Evolutionary conservation across 2,888 invertebrate genomes (phyloP).

Genomic region (Terebella lapidaria): DNA sequence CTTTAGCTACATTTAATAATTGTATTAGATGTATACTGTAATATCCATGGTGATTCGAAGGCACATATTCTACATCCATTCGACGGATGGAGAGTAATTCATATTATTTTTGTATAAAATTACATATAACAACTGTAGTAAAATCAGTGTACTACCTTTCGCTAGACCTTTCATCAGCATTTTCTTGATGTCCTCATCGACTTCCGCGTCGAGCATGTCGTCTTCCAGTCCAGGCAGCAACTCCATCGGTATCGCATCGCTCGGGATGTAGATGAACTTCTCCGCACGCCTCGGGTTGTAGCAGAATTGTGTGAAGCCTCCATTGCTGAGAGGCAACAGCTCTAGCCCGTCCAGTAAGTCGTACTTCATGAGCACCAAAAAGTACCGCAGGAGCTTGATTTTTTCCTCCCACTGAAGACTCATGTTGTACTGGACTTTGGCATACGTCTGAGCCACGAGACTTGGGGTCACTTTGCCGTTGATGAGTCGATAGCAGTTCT

Average conservation of each 20-base stretch:
- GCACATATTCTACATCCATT: too few relatives aligned
- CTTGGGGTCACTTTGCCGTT: constrained; percentile 18
- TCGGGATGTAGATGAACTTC: constrained; percentile 16
- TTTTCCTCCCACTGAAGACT: constrained; percentile 21
- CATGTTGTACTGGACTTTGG: constrained; percentile 17
- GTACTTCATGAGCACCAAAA: constrained; percentile 12
- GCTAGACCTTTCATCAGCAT: constrained; percentile 8
- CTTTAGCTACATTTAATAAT: too few relatives aligned
- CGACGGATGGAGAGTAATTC: too few relatives aligned
- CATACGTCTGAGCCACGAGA: constrained; percentile 19
- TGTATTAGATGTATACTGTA: too few relatives aligned
- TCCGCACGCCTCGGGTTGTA: constrained; percentile 20
- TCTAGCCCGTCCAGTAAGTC: constrained; percentile 27
- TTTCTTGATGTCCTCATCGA: constrained; percentile 21
- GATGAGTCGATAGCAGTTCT: constrained; percentile 18
- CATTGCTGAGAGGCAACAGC: constrained; percentile 31
- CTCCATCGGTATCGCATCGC: constrained; percentile 5
- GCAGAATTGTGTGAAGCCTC: constrained; percentile 21
- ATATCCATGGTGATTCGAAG: too few relatives aligned
- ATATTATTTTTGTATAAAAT: too few relatives aligned
- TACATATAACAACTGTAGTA: too few relatives aligned
- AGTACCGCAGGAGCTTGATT: constrained; percentile 21
- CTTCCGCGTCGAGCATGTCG: constrained; percentile 23
- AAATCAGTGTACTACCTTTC: too few relatives aligned
- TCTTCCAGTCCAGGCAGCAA: constrained; percentile 22